Percentiles rank a stretch among this genome's conserved stretches.
Evolutionary conservation across 2,888 invertebrate species (phyloP).

Genomic region (Danaus chrysippus): DNA sequence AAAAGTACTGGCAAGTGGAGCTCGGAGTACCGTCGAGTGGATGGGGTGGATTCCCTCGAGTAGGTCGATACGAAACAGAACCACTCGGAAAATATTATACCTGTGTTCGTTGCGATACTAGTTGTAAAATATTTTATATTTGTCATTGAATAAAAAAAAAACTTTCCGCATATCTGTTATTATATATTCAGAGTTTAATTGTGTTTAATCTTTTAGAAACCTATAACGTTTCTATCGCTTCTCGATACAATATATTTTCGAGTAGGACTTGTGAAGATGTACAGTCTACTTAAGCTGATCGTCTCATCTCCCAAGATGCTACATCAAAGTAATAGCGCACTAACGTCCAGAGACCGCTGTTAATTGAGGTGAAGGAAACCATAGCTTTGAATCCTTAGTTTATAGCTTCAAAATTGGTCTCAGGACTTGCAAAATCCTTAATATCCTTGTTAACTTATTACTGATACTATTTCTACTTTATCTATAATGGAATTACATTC

Average conservation of each 20-base stretch:
- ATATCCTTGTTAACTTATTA: neutral
- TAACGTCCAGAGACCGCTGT: neutral
- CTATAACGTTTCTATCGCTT: too few species aligned
- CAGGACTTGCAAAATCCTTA: neutral
- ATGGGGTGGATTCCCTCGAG: constrained; percentile 22
- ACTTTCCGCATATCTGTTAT: neutral
- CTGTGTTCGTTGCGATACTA: neutral
- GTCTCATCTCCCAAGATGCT: neutral
- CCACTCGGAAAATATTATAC: neutral
- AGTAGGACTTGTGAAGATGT: neutral
- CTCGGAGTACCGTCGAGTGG: neutral
- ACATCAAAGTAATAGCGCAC: constrained; percentile 1
- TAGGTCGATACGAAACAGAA: constrained; percentile 18
- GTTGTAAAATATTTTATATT: neutral
- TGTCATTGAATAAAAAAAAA: neutral
- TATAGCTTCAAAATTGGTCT: neutral
- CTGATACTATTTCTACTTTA: neutral
- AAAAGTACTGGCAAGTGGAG: constrained; percentile 1
- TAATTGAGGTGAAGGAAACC: neutral
- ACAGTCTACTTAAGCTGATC: neutral
- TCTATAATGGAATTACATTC: neutral
- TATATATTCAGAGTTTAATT: neutral
- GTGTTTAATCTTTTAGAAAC: too few species aligned
- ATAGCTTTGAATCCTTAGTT: neutral
- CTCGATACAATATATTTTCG: too few species aligned